Base-by-base conservation (phyloP, 2,888 invertebrate genomes). In the Plebejus melissa region DNA sequence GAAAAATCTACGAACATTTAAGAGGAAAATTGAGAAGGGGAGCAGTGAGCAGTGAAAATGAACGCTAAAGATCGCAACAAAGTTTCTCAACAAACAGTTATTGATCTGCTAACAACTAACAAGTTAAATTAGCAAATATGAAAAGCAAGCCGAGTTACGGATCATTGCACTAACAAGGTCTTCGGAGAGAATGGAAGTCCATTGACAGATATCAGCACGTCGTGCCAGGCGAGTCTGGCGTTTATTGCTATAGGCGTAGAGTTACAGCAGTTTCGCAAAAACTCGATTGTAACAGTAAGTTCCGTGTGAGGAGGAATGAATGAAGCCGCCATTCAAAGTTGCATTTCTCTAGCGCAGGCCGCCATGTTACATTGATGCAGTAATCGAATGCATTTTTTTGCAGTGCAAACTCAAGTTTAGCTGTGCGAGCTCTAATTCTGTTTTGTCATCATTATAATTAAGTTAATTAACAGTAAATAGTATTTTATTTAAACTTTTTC, bases 311-410 rank as follows among this genome's bases (percentile, higher is more conserved):
- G 65, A 28, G 60, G 28, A 83, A 88, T 90, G 90, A 91, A 91
- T 90, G 90, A 85, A 83, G 81, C 83, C 82, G 86, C 83, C 89
- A 89, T 90, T 90, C 83, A 89, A 79, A 79, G 79, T 74, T 74
- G 76, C 77, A 80, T 78, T 79, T 83, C 83, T 83, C 83, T 84
- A 86, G 83, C 85, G 60, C 60, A 7, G 22, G 22, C 60, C 60
- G 60, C 60, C 22, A 60, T 60, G 4, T 54, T 54, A 54, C 54
- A 54, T 54, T 16, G 54, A 54, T 54, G 54, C 54, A 54, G 46
- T 54, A 54, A 54, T 54, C 54, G 54, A 54, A 54, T 54, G 54
- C 16, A 54, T 16, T 54, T 54, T 50, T 54, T 54, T 54, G 16
- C 16, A 4, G 16, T 54, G 54, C 54, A 54, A 16, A 11, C 46